phyloP scores from a whole-genome alignment of 1,140 invertebrate genomes.

The Saccostrea glomerata region DNA sequence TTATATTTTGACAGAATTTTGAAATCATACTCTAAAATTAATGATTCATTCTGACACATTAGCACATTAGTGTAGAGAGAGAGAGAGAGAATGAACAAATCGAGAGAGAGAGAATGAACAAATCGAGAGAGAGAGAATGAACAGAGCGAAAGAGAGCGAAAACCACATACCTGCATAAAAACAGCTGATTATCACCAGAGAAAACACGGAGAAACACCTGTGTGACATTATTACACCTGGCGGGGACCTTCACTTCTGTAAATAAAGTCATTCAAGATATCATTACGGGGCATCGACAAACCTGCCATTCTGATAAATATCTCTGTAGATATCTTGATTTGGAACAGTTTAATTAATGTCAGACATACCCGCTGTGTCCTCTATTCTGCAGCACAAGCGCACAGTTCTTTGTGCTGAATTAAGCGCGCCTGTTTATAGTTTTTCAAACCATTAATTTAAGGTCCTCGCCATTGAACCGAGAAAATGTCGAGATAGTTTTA shows the following conservation, averaged over 20 bases:
- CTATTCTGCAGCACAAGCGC: too few relatives aligned
- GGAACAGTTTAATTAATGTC: constrained; percentile 5
- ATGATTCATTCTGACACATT: too few relatives aligned
- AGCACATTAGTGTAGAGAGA: too few relatives aligned
- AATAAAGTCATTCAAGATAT: neutral
- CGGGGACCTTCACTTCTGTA: neutral
- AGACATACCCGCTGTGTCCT: neutral
- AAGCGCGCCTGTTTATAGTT: neutral
- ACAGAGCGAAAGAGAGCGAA: neutral
- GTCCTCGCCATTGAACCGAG: neutral
- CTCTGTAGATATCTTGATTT: neutral
- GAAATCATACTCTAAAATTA: too few relatives aligned
- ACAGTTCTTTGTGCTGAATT: neutral
- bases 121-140: too few relatives aligned
- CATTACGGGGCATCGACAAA: neutral
- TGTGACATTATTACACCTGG: neutral
- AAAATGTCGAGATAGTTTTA: neutral
- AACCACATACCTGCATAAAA: neutral
- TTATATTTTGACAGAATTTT: too few relatives aligned
- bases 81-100: too few relatives aligned
- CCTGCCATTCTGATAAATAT: neutral
- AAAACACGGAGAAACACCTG: constrained; percentile 7
- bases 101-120: too few relatives aligned
- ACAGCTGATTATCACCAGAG: neutral
- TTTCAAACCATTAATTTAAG: neutral